Percentiles rank a stretch among this genome's conserved stretches.
Conservation (phyloP, 2,113 vertebrate genomes). For the Equus przewalskii region DNA sequence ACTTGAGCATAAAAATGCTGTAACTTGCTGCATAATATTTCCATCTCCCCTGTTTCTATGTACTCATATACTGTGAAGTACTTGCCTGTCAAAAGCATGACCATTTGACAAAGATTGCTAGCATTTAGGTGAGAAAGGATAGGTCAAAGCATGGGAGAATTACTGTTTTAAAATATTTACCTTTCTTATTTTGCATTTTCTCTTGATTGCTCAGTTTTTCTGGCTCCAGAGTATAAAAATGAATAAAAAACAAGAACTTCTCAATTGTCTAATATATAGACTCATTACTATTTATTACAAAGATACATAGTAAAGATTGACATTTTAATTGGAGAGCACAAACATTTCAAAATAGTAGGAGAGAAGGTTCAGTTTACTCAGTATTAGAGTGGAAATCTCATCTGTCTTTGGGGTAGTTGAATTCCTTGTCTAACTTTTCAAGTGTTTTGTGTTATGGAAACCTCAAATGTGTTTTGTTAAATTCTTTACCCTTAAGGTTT, state of each 20-base stretch:
- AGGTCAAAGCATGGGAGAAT: background rate
- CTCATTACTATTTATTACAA: background rate
- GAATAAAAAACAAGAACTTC: background rate
- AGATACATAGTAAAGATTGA: background rate
- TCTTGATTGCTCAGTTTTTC: background rate
- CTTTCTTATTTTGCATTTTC: background rate
- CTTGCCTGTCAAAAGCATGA: background rate
- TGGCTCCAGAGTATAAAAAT: background rate
- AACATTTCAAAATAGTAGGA: background rate
- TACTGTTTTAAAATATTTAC: background rate
- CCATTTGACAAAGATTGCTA: background rate
- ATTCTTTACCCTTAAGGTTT: conserved; percentile 61
- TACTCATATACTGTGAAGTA: background rate
- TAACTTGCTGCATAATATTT: background rate
- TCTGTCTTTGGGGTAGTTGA: conserved; percentile 11
- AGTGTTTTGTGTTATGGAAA: conserved; percentile 32
- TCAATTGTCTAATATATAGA: background rate
- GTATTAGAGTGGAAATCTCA: background rate
- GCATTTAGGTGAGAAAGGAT: background rate
- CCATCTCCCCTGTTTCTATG: background rate
- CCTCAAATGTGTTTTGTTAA: conserved; percentile 53
- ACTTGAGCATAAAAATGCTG: background rate
- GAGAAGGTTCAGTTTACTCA: background rate
- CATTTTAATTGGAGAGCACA: background rate
- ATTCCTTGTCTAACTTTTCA: conserved; percentile 46